These are phyloP conservation scores for Caenorhabditis parvicauda DNA, from an alignment of 2,888 invertebrate species.

Conservation along the genomic window DNA sequence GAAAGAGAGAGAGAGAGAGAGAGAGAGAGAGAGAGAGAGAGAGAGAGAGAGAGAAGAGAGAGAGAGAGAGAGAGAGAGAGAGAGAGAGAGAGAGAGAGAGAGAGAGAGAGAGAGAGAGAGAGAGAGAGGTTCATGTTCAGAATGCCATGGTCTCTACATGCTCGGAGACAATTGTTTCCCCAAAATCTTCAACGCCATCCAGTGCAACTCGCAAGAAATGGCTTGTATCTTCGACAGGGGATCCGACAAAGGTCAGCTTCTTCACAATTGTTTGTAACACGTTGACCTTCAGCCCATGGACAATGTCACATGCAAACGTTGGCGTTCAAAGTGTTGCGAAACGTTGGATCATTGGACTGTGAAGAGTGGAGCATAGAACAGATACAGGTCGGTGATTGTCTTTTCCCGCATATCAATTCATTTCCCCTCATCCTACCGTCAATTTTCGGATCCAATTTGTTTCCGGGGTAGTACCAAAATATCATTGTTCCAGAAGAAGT, in stretches of 20 bases:
- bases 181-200: slow-evolving; percentile 51
- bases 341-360: slow-evolving; percentile 38
- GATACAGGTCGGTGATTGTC: slow-evolving; percentile 21
- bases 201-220: slow-evolving; percentile 48
- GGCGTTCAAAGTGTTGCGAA: slow-evolving; percentile 49
- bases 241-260: slow-evolving; percentile 33
- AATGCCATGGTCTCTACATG: slow-evolving; percentile 45
- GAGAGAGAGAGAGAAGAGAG: slow-evolving; percentile 5
- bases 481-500: no score
- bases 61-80: background rate
- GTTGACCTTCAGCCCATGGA: slow-evolving; percentile 46
- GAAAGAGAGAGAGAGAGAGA: background rate
- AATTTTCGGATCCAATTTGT: no score
- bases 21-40: background rate
- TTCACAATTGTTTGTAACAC: slow-evolving; percentile 5
- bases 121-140: slow-evolving; percentile 17
- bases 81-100: background rate
- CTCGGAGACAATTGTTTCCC: slow-evolving; percentile 52
- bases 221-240: slow-evolving; percentile 52
- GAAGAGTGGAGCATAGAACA: slow-evolving; percentile 51
- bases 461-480: no score
- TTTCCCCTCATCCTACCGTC: no score
- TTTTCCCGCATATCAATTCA: background rate
- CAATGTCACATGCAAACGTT: slow-evolving; percentile 44
- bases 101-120: background rate